Conservation (phyloP, 2,888 invertebrate genomes). For the Cryptocephalus primarius region DNA sequence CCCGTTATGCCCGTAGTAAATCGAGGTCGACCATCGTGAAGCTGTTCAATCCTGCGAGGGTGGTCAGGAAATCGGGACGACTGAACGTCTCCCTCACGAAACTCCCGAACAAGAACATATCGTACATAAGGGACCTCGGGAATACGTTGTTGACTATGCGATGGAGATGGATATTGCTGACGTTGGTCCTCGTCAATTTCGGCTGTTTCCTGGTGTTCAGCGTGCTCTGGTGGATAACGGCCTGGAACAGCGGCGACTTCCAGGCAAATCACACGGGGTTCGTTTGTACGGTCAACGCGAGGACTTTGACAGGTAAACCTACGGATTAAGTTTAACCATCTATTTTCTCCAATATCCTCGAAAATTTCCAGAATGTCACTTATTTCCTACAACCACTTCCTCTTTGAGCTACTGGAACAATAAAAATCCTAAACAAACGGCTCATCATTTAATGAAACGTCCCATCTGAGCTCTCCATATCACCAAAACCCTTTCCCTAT, state of each 20-base stretch:
- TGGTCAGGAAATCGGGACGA: conserved; percentile 22
- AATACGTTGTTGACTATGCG: conserved; percentile 57
- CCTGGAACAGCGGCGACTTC: conserved; percentile 22
- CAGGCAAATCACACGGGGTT: conserved; percentile 11
- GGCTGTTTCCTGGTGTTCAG: conserved; percentile 21
- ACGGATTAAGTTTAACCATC: too few species aligned
- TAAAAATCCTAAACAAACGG: too few species aligned
- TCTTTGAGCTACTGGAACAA: too few species aligned
- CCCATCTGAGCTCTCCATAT: too few species aligned
- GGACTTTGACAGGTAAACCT: conserved; percentile 20
- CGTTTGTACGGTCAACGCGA: conserved; percentile 24
- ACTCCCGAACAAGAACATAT: conserved; percentile 22
- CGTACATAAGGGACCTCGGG: conserved; percentile 42
- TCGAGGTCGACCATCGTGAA: conserved; percentile 12
- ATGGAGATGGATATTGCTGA: conserved; percentile 59
- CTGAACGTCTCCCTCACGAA: conserved; percentile 20
- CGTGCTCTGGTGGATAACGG: conserved; percentile 21
- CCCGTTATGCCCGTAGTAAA: conserved; percentile 7
- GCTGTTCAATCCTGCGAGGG: conserved; percentile 14
- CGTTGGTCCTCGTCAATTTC: conserved; percentile 24
- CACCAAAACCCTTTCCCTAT: too few species aligned
- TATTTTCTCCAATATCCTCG: too few species aligned
- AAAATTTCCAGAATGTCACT: too few species aligned
- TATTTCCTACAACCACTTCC: too few species aligned
- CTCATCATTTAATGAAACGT: too few species aligned